These are phyloP conservation scores for Falco novaeseelandiae DNA, from an alignment of 2,797 vertebrate species.

Conservation along the genomic window DNA sequence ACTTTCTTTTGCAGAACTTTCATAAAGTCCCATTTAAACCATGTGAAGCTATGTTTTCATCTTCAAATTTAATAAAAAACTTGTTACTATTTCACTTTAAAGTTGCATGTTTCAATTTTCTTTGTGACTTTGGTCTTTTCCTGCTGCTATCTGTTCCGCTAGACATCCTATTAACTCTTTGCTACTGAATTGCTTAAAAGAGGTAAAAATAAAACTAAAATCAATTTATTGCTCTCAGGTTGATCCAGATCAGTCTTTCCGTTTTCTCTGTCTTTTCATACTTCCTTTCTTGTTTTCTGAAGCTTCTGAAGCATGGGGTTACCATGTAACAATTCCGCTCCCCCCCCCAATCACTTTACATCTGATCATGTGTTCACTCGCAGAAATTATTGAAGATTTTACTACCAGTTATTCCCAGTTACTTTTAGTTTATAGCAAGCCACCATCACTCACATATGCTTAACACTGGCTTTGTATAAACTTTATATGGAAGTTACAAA, in stretches of 20 bases:
- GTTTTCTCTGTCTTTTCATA: not conserved
- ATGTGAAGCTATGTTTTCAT: not conserved
- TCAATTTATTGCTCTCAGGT: not conserved
- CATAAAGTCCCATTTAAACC: not conserved
- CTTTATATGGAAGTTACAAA: not conserved
- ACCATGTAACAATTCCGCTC: not conserved
- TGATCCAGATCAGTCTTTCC: not conserved
- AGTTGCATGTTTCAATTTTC: not conserved
- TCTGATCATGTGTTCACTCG: not conserved
- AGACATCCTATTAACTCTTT: not conserved
- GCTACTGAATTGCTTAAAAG: not conserved
- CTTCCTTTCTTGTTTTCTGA: not conserved
- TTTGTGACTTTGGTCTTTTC: not conserved
- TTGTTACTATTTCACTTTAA: not conserved
- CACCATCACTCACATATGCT: not conserved
- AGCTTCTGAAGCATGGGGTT: not conserved
- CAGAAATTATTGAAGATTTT: not conserved
- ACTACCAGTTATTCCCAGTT: not conserved
- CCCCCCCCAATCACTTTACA: not conserved
- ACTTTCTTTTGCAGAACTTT: not conserved
- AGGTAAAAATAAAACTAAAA: not conserved
- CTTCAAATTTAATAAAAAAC: not conserved
- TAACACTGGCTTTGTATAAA: not conserved
- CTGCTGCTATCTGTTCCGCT: not conserved
- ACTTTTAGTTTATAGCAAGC: not conserved